Percentiles rank a stretch among this genome's conserved stretches.
Conservation (phyloP, 2,888 invertebrate genomes). For the Tiliacea aurago region DNA sequence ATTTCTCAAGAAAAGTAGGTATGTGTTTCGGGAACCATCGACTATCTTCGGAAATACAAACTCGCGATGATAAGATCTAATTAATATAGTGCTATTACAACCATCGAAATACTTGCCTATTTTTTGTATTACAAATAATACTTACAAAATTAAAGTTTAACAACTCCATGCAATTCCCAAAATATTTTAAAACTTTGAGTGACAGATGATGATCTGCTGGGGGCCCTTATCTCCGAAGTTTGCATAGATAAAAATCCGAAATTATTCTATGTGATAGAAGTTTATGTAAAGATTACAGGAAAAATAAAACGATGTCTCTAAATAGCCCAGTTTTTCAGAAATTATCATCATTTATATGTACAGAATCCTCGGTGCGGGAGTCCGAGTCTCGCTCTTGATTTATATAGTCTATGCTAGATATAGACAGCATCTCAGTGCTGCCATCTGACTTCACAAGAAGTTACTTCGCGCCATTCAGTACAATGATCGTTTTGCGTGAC, state of each 20-base stretch:
- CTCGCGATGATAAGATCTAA: background rate
- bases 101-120: background rate
- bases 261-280: no score
- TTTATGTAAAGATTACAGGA: no score
- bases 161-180: background rate
- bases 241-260: no score
- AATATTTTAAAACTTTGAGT: background rate
- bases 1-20: background rate
- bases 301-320: no score
- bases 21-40: background rate
- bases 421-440: background rate
- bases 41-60: background rate
- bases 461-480: background rate
- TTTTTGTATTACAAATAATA: background rate
- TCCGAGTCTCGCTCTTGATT: no score
- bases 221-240: no score
- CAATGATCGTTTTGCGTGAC: background rate
- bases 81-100: background rate
- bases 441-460: background rate
- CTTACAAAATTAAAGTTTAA: background rate
- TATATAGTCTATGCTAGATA: background rate
- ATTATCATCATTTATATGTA: no score
- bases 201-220: background rate
- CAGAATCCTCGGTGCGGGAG: no score
- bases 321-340: no score